Base-by-base conservation (phyloP, 2,113 vertebrate genomes). In the Proteles cristata region DNA sequence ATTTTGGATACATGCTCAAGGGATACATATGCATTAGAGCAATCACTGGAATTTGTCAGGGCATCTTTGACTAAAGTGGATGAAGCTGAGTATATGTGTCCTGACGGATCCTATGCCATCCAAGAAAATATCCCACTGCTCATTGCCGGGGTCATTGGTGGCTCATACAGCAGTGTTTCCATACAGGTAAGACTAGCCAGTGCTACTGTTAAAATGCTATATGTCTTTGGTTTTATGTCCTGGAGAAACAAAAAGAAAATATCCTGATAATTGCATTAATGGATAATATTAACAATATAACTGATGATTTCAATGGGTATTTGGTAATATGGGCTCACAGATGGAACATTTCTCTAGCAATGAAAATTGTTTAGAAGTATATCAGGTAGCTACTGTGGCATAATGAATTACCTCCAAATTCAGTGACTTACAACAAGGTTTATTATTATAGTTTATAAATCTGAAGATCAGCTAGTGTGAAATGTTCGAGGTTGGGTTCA, bases 51-150 rank as follows among this genome's bases (percentile, higher is more conserved):
- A 98, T 99, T 99, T 1, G 99, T 99, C 93, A 99, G 99, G 97
- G 99, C 99, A 10, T 99, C 99, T 71, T 99, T 99, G 97, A 99
- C 99, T 94, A 99, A 99, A 99, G 99, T 99, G 98, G 99, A 99
- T 61, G 99, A 99, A 99, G 99, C 99, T 0, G 99, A 99, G 96
- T 99, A 99, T 94, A 99, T 99, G 99, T 99, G 99, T 97, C 99
- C 99, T 8, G 99, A 99, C 8, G 99, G 99, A 76, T 99, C 99
- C 0, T 99, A 99, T 5, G 99, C 99, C 65, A 99, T 99, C 97
- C 99, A 99, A 98, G 99, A 99, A 74, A 99, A 99, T 96, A 99
- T 99, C 89, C 99, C 99, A 0, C 98, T 99, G n/a, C 98, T 99
- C 80, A 99, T 99, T 8, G 99, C 99, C 1, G 99, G 99, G 23